Percentiles rank a stretch among this genome's conserved stretches.
These are phyloP conservation scores for Dryobota labecula DNA, from an alignment of 2,888 invertebrate species.

Conservation along the genomic window DNA sequence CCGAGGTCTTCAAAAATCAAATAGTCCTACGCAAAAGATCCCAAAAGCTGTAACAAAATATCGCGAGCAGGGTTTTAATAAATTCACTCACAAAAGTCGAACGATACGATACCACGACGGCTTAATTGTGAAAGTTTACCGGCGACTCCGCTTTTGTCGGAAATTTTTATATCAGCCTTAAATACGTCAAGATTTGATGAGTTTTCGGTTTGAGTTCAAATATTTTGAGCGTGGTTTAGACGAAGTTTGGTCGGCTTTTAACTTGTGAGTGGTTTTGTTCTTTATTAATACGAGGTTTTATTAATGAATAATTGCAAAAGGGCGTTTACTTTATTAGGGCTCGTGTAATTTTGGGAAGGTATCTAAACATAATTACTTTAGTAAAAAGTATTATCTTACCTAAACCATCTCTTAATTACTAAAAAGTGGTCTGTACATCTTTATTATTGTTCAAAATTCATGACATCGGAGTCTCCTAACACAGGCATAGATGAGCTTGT, in stretches of 20 bases:
- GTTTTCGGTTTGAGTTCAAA: constrained; percentile 61
- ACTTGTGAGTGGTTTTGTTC: constrained; percentile 44
- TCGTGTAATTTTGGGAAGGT: not conserved
- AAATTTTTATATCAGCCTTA: constrained; percentile 69
- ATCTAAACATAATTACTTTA: not conserved
- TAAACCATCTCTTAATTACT: not conserved
- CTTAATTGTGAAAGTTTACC: constrained; percentile 78
- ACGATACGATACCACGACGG: constrained; percentile 64
- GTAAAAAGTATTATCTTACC: not conserved
- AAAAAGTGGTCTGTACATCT: not conserved
- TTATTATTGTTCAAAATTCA: not conserved
- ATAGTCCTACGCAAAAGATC: constrained; percentile 48
- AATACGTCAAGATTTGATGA: constrained; percentile 70
- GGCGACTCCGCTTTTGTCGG: constrained; percentile 70
- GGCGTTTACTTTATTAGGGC: constrained; percentile 27
- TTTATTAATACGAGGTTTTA: constrained; percentile 49
- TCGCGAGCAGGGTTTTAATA: constrained; percentile 72
- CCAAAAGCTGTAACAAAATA: constrained; percentile 67
- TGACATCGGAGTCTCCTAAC: no score
- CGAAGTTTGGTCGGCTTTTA: constrained; percentile 42
- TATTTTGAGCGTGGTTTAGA: constrained; percentile 50
- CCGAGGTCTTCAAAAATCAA: constrained; percentile 44
- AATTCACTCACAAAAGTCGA: constrained; percentile 69
- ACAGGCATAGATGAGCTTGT: no score
- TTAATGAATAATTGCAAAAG: constrained; percentile 45